Evolutionary conservation across 2,797 vertebrate species (phyloP).

Genomic region (Margarornis squamiger): DNA sequence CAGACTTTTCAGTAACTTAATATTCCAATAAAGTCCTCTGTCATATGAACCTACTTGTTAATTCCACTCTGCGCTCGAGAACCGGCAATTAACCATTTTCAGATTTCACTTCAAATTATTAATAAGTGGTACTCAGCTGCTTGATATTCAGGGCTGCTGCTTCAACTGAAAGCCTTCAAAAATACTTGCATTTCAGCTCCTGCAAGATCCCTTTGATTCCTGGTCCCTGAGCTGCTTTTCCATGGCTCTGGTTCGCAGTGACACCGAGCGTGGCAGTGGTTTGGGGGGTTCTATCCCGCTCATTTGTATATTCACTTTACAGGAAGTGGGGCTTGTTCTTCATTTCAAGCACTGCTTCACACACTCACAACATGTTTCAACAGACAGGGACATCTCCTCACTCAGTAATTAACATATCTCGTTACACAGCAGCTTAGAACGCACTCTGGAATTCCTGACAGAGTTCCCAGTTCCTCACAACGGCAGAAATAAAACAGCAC

Average conservation of each 20-base stretch:
- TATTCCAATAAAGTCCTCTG: constrained; percentile 52
- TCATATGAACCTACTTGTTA: constrained; percentile 44
- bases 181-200: neutral
- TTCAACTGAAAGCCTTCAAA: constrained; percentile 9
- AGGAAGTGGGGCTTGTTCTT: neutral
- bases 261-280: rapidly evolving
- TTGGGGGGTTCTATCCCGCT: neutral
- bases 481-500: neutral
- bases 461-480: neutral
- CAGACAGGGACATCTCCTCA: neutral
- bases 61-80: constrained; percentile 49
- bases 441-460: neutral
- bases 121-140: constrained; percentile 52
- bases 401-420: neutral
- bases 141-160: constrained; percentile 11
- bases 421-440: neutral
- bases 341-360: neutral
- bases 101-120: constrained; percentile 59
- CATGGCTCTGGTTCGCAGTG: rapidly evolving
- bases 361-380: neutral
- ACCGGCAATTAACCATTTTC: constrained; percentile 61
- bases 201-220: neutral
- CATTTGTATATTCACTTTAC: neutral
- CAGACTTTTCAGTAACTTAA: constrained; percentile 54
- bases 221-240: neutral